Percentiles rank a stretch among this genome's conserved stretches.
Conservation (phyloP, 2,113 vertebrate species). For the Ceyx cyanopectus region DNA sequence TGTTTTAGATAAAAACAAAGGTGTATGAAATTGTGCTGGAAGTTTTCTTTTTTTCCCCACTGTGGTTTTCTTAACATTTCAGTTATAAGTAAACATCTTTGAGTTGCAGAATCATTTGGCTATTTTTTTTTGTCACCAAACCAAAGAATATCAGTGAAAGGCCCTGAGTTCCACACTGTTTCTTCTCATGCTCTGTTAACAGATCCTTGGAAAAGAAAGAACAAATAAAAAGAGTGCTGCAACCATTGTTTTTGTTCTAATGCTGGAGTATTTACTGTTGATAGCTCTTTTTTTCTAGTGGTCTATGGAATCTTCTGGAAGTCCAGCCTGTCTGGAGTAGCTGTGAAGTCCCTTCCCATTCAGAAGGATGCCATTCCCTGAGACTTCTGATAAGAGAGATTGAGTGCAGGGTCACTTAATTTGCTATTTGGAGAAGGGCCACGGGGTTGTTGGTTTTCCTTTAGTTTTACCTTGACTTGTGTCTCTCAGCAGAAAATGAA, state of each 20-base stretch:
- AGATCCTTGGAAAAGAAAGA: background rate
- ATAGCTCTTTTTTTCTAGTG: background rate
- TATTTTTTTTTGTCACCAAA: background rate
- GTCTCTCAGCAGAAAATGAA: conserved; percentile 32
- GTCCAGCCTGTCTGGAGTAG: background rate
- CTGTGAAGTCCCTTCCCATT: background rate
- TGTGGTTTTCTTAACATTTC: background rate
- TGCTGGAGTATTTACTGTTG: background rate
- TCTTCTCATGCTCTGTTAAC: background rate
- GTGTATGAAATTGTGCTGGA: fast-evolving
- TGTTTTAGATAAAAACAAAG: background rate
- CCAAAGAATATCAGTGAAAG: background rate
- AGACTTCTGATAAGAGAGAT: background rate
- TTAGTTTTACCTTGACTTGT: background rate
- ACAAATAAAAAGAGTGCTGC: background rate
- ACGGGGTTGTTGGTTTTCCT: background rate
- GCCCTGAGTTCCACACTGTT: background rate
- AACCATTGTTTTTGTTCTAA: background rate
- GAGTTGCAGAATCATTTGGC: background rate
- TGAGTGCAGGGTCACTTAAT: background rate
- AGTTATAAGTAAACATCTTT: background rate
- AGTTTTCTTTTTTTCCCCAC: too few relatives aligned
- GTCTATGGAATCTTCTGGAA: background rate
- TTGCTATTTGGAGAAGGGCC: background rate
- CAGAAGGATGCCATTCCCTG: background rate